Base-by-base conservation (phyloP, 2,888 invertebrate species). In the Netelia inedita region DNA sequence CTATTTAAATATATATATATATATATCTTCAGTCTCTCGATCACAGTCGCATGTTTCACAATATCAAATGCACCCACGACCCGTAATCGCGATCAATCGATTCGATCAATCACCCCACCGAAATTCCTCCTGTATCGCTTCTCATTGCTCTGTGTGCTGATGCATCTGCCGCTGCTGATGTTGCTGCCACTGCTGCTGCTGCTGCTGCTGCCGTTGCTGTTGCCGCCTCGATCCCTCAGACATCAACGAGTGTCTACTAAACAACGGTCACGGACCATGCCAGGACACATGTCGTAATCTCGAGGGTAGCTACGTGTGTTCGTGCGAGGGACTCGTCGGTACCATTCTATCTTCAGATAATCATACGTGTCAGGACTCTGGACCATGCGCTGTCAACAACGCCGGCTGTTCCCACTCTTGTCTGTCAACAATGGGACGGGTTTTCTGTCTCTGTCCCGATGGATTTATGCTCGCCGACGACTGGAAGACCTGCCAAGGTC, bases 181-280 rank as follows among this genome's bases (percentile, higher is more conserved):
- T 11, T 66, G 72, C 23, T 68, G 69, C 43, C 69, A 63, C 16
- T 41, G 74, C 16, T 66, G 66, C 50, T 66, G 72, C 76, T 72
- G 71, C 63, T 57, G 53, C 16, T 23, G 68, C 21, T 53, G 61
- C 53, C 41, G 75, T 66, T 78, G 76, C 28, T 66, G 35, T 66
- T 55, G 66, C 65, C 23, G 57, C 66, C 50, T 68, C 73, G 46
- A 73, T 83, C 53, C 50, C 61, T 28, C 68, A 95, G 96, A 96
- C 92, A 94, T 95, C 88, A 95, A 96, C 92, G 96, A 96, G 92
- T 96, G 96, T 90, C 92, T 95, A 46, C 92, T 95, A 87, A 94
- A 95, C 89, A 96, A 96, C 92, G 96, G 96, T 14, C 95, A 94
- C 88, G 96, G 96, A 11, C 96, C 96, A 11, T 96, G 96, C 89